Evolutionary conservation across 2,888 invertebrate genomes (phyloP), one percentile per base, ranked within the genome.

Genomic region (Pseudeuparius sepicola): DNA sequence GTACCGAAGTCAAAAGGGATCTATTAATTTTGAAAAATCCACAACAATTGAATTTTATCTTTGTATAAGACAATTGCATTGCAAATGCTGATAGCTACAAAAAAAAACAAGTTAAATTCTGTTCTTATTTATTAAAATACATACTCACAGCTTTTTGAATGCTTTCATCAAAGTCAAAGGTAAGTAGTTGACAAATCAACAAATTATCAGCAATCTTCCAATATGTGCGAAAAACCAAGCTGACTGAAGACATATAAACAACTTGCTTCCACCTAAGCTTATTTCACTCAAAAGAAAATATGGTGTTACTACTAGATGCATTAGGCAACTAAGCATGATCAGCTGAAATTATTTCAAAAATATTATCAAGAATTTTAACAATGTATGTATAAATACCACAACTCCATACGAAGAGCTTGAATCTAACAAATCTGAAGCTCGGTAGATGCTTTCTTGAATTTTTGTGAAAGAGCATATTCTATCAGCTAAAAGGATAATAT

Each of bases 241-340:
- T 4, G 16, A 13, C 35, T 48, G 46, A 11, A 47, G 13, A 4
- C 36, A 28, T 11, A 73, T 54, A 49, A 71, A 47, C n/a, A 40
- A 28, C 9, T 28, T 11, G 3, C 40, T 39, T 5, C 40, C 32
- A 14, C 40, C 60, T 15, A 30, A 41, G 13, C 43, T 27, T n/a
- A 46, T 27, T 29, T 44, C 43, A 6, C 39, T 25, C 2, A 50
- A 23, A 5, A 51, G 20, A 32, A 48, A 51, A 36, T 51, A 51
- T 1, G 49, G 47, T 7, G 50, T 49, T 4, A 47, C 43, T 9
- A 49, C 45, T 10, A 51, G 30, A 30, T 51, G 49, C 3, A 48
- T 37, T 11, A 51, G 40, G 17, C 47, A 49, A 29, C 49, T 49
- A 16, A 48, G 34, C 34, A 45, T 43, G 9, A 49, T 36, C 3